Evolutionary conservation across 2,888 invertebrate genomes (phyloP).

Genomic region (Tortricodes alternella): DNA sequence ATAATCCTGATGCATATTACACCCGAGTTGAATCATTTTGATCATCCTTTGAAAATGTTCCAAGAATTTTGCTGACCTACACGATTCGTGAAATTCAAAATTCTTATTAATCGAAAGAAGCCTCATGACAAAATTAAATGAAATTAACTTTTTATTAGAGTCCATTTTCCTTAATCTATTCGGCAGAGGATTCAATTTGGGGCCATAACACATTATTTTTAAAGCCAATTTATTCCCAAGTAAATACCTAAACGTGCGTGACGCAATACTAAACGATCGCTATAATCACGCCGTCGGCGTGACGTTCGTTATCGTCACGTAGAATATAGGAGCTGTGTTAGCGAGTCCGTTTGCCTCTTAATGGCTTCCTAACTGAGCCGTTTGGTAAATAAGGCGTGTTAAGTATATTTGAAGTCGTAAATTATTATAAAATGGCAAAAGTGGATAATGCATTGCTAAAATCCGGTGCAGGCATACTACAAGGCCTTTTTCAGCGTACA

Average conservation of each 20-base stretch:
- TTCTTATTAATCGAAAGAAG: no score
- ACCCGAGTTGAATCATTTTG: no score
- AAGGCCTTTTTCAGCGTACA: no score
- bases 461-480: no score
- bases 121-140: no score
- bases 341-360: constrained; percentile 43
- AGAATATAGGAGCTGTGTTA: constrained; percentile 53
- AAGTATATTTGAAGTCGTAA: constrained; percentile 1
- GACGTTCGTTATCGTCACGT: constrained; percentile 55
- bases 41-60: no score
- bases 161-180: no score
- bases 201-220: background rate
- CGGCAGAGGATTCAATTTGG: no score
- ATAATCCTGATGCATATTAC: no score
- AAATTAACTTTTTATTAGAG: no score
- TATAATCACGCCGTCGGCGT: constrained; percentile 57
- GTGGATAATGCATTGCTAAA: background rate
- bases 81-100: no score
- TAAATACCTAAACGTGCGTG: background rate
- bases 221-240: background rate
- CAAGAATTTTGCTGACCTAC: no score
- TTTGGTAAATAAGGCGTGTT: constrained; percentile 32
- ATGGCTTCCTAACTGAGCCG: constrained; percentile 42
- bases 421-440: background rate
- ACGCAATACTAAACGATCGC: constrained; percentile 38